Base-by-base conservation (phyloP, 2,113 vertebrate genomes). In the Sturnira hondurensis region DNA sequence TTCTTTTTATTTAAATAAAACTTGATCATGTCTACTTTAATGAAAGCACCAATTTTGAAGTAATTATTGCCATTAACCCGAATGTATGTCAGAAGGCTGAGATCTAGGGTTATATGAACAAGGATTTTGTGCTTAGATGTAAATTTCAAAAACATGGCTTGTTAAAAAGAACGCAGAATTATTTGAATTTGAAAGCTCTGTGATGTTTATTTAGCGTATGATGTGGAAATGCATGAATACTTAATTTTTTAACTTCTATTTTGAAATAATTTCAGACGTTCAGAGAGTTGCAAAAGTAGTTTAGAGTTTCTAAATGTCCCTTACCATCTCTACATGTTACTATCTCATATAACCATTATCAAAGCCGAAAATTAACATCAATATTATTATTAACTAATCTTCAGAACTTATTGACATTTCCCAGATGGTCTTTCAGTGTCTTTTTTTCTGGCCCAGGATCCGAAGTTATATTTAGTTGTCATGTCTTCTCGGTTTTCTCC, bases 261-360 rank as follows among this genome's bases (percentile, higher is more conserved):
- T 89, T 84, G 26, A 96, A 81, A 71, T 77, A 83, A 90, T 70
- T 86, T 86, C 17, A 96, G 33, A 47, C 67, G 77, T 88, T 56
- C 81, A 20, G 67, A 96, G n/a, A 94, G 33, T 83, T 90, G 47
- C 15, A 89, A 71, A 77, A 86, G 43, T 68, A 85, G 67, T 61
- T 65, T 45, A 56, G 70, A 92, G 43, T 22, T 74, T 36, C 20
- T 19, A 12, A 31, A 84, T 89, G 22, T 24, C 50, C 38, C 63
- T 43, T 76, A 31, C 16, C 61, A 14, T 52, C 31, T n/a, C 65
- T 38, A 73, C 1, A 45, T 86, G 31, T 71, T 71, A 84, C 16
- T 11, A 7, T 54, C 28, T 83, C 45, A 28, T 5, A 33, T 76
- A 68, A 82, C 26, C 14, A 31, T 45, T 63, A 52, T 68, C 28